Percentiles rank a stretch among this genome's conserved stretches.
Evolutionary conservation across 2,888 invertebrate genomes (phyloP).

Genomic region (Xestia c-nigrum): DNA sequence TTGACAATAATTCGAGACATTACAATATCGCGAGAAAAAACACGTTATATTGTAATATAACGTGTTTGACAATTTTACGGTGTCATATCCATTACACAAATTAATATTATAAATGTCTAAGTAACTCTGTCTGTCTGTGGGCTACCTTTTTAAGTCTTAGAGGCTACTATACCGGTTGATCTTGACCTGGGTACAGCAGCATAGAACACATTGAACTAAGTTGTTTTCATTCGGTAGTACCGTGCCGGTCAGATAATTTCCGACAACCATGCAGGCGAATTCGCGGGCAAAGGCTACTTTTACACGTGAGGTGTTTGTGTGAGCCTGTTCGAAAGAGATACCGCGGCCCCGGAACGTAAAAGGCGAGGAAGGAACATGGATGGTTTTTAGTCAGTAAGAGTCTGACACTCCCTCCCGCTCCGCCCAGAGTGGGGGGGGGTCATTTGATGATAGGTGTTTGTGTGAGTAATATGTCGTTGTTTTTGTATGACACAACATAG

Average conservation of each 20-base stretch:
- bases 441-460: too few species aligned
- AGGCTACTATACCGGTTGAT: neutral
- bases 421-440: too few species aligned
- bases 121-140: neutral
- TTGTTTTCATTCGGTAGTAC: neutral
- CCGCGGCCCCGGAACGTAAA: too few species aligned
- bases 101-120: neutral
- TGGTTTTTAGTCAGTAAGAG: too few species aligned
- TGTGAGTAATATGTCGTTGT: constrained; percentile 63
- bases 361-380: too few species aligned
- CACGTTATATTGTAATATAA: too few species aligned
- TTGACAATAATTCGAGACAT: too few species aligned
- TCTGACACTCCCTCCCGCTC: too few species aligned
- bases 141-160: neutral
- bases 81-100: constrained; percentile 1
- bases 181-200: neutral
- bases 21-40: too few species aligned
- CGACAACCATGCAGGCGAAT: neutral
- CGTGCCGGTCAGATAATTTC: neutral
- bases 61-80: too few species aligned
- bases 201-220: neutral
- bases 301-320: constrained; percentile 20
- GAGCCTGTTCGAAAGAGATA: too few species aligned
- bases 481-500: constrained; percentile 70
- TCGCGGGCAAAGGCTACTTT: too few species aligned